Base-by-base conservation (phyloP, 2,113 vertebrate genomes). In the Eidolon helvum region DNA sequence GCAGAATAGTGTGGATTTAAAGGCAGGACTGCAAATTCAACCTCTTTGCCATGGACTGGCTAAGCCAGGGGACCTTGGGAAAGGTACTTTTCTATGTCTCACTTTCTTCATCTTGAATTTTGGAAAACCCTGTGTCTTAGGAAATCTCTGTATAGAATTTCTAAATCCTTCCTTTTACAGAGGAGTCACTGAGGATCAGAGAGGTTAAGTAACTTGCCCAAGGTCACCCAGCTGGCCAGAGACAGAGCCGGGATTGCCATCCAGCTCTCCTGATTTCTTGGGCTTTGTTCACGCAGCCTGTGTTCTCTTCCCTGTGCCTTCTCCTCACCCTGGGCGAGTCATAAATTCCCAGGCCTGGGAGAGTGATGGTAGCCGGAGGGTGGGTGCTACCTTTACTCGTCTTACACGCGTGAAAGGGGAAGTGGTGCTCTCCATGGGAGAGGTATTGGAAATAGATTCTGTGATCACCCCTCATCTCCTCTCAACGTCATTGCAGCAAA, bases 1-100 rank as follows among this genome's bases (percentile, higher is more conserved):
- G n/a, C 22, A 0, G 1, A 40, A 10, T 10, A 19, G 38, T 22
- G 4, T 2, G 5, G 16, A 30, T 50, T 45, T 12, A 33, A 12
- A 38, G 43, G 40, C 48, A 43, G 45, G 55, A 38, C 28, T 78
- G n/a, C 57, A 5, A 83, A 16, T 59, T 65, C 26, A 12, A 0
- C 7, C 16, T 2, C 3, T 53, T 1, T 19, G 14, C 55, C 19
- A 14, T 5, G 7, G 7, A 30, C 26, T 43, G 9, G 50, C 40
- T 61, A 40, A 77, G 35, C 30, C 12, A 4, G 4, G 45, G 6
- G 2, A 24, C 30, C 55, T 59, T 16, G 33, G 24, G 14, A 22
- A 30, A 35, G 26, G 40, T 3, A 4, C 24, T 38, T 65, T 15
- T 11, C 30, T 77, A 7, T 35, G 7, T n/a, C 65, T 53, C 75